A percentile compares a stretch with the other conserved stretches of the same genome.
phyloP scores from a whole-genome alignment of 2,888 invertebrate genomes.

The Tanypteryx hageni region DNA sequence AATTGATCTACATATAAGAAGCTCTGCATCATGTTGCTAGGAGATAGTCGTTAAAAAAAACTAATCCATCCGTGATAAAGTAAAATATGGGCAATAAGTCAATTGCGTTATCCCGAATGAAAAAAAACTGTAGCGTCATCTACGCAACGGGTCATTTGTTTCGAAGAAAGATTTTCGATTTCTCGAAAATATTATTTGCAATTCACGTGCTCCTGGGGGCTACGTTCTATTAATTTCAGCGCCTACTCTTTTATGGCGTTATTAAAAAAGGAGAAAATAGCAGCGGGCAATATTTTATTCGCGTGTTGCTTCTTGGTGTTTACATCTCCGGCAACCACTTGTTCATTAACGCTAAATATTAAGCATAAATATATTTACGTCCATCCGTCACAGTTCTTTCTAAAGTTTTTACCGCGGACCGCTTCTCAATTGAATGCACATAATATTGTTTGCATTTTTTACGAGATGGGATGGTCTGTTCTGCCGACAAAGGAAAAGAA shows the following conservation, averaged over 20 bases:
- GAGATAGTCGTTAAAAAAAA: too few relatives aligned
- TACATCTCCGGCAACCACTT: not conserved
- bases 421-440: not conserved
- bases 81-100: too few relatives aligned
- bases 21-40: too few relatives aligned
- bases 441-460: not conserved
- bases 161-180: too few relatives aligned
- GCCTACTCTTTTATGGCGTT: not conserved
- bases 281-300: not conserved
- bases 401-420: not conserved
- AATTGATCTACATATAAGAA: too few relatives aligned
- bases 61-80: too few relatives aligned
- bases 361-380: not conserved
- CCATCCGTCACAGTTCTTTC: not conserved
- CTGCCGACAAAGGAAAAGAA: not conserved
- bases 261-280: not conserved
- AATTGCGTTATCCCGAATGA: too few relatives aligned
- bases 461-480: not conserved
- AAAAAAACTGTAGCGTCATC: too few relatives aligned
- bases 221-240: not conserved
- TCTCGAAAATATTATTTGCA: not conserved
- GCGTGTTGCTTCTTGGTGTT: not conserved
- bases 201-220: not conserved
- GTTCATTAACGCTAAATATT: not conserved
- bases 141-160: too few relatives aligned